Evolutionary conservation across 2,113 vertebrate species (phyloP).

Genomic region (Tetrax tetrax): DNA sequence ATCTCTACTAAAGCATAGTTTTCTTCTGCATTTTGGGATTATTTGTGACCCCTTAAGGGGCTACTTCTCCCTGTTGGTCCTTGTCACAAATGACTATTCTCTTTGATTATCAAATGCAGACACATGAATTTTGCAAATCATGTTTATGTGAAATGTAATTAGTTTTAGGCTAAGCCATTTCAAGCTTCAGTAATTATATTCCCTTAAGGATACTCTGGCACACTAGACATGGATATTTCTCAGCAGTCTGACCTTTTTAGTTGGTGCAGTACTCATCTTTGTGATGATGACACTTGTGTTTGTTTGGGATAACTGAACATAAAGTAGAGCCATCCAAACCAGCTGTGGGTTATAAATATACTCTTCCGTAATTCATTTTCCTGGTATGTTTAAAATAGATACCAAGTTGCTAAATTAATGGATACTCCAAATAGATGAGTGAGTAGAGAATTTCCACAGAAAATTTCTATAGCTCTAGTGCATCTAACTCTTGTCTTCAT

Average conservation of each 20-base stretch:
- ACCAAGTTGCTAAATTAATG: background rate
- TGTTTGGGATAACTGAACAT: background rate
- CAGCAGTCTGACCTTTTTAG: background rate
- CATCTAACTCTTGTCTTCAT: background rate
- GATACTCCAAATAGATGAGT: background rate
- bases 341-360: background rate
- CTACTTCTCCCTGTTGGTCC: background rate
- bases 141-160: background rate
- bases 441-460: background rate
- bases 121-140: background rate
- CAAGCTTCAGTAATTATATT: background rate
- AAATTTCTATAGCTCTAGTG: background rate
- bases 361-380: background rate
- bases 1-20: background rate
- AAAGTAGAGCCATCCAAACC: background rate
- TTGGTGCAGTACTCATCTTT: background rate
- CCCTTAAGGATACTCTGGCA: background rate
- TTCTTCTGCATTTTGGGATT: background rate
- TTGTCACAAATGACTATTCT: background rate
- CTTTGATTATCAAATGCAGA: background rate
- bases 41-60: background rate
- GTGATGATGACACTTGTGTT: background rate
- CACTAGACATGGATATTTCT: background rate
- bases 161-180: background rate
- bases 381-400: background rate